phyloP scores from a whole-genome alignment of 2,888 invertebrate species.

The Ephialtes manifestator region DNA sequence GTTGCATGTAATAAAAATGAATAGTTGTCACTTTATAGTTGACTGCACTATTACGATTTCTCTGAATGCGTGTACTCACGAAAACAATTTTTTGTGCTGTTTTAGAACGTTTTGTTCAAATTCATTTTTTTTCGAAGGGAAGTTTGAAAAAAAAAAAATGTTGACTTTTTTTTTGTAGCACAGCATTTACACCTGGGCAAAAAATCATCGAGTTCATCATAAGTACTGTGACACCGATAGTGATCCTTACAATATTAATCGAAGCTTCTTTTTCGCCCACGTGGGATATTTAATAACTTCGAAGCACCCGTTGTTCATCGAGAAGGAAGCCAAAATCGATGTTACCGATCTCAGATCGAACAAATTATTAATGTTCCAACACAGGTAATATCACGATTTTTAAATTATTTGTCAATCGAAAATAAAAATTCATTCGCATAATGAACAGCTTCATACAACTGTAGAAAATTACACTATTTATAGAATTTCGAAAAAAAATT shows the following conservation, averaged over 20 bases:
- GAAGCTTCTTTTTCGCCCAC: constrained; percentile 96
- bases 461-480: too few relatives aligned
- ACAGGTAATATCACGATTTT: constrained; percentile 87
- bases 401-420: background rate
- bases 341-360: constrained; percentile 92
- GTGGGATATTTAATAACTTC: constrained; percentile 94
- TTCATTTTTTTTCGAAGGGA: too few relatives aligned
- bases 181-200: constrained; percentile 91
- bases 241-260: constrained; percentile 92
- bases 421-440: too few relatives aligned
- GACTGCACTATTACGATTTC: too few relatives aligned
- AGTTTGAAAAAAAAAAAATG: constrained; percentile 78
- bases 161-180: constrained; percentile 85
- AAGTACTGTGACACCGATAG: constrained; percentile 92
- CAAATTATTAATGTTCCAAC: constrained; percentile 91
- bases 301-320: constrained; percentile 92
- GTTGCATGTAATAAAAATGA: too few relatives aligned
- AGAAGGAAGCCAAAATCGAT: constrained; percentile 90
- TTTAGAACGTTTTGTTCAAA: too few relatives aligned
- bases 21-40: too few relatives aligned
- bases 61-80: too few relatives aligned
- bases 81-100: too few relatives aligned
- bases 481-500: too few relatives aligned
- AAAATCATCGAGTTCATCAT: constrained; percentile 94
- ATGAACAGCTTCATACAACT: too few relatives aligned